Evolutionary conservation across 1,140 invertebrate genomes (phyloP).

Genomic region (Oedothorax gibbosus): DNA sequence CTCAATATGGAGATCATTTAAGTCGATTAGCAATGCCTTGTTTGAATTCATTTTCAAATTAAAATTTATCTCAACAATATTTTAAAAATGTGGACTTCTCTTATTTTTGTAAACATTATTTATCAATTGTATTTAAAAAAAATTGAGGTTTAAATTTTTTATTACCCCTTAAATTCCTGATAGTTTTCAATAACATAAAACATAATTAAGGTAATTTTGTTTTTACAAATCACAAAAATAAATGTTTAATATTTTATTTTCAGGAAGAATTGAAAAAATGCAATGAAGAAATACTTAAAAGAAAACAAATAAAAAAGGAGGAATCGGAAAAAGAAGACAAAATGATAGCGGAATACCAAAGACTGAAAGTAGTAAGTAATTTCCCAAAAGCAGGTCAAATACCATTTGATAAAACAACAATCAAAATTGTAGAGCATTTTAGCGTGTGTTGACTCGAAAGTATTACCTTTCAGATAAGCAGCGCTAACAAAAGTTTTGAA

Average conservation of each 20-base stretch:
- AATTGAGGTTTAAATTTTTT: too few species aligned
- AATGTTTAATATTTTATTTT: background rate
- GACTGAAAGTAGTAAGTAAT: slow-evolving; percentile 35
- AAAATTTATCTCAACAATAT: too few species aligned
- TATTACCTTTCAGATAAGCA: background rate
- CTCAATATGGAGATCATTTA: too few species aligned
- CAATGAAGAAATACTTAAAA: slow-evolving; percentile 47
- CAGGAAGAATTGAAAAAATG: slow-evolving; percentile 41
- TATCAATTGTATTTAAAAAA: too few species aligned
- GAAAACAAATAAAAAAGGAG: slow-evolving; percentile 20
- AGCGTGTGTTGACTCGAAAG: background rate
- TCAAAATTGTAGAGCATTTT: background rate
- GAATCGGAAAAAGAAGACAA: slow-evolving; percentile 46
- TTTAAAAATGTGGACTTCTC: too few species aligned
- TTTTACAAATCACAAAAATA: background rate
- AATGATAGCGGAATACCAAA: slow-evolving; percentile 50
- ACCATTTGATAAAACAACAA: background rate
- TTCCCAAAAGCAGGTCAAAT: background rate
- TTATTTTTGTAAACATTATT: too few species aligned
- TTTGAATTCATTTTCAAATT: too few species aligned
- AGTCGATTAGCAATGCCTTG: too few species aligned
- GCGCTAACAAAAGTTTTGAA: background rate
- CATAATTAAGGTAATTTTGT: too few species aligned
- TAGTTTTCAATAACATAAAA: too few species aligned
- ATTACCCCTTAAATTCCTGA: too few species aligned